These are phyloP conservation scores for Thereuonema tuberculata DNA, from an alignment of 1,140 invertebrate species.

Conservation along the genomic window DNA sequence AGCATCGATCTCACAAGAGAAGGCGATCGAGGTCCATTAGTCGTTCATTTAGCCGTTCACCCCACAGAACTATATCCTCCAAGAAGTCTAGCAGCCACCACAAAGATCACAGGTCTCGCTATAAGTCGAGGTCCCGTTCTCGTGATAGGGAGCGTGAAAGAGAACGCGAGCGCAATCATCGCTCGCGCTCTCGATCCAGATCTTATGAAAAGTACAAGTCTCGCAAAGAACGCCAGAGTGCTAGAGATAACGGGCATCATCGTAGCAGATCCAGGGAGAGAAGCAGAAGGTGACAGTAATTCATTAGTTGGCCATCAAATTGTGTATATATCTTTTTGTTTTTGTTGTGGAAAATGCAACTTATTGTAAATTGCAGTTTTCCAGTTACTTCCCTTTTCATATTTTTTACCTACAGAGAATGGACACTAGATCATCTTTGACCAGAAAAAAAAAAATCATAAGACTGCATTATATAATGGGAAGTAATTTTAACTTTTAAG, in stretches of 20 bases:
- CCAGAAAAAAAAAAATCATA: no score
- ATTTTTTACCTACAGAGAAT: no score
- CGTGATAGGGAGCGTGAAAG: background rate
- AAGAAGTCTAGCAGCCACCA: conserved; percentile 6
- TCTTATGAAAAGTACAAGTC: conserved; percentile 7
- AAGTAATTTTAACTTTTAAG: no score
- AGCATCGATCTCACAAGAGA: conserved; percentile 9
- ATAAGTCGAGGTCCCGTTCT: background rate
- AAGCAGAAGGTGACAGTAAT: background rate
- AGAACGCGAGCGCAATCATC: background rate
- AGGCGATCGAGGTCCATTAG: conserved; percentile 7
- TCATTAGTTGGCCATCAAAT: no score
- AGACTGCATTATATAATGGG: no score
- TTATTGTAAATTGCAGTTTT: no score
- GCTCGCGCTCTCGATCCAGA: conserved; percentile 3
- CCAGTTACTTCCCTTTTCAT: no score
- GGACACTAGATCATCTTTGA: no score
- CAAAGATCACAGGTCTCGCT: background rate
- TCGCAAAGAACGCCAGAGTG: background rate
- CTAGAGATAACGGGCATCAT: conserved; percentile 6
- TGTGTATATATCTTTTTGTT: no score
- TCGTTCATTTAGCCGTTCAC: conserved; percentile 1
- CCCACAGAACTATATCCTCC: background rate
- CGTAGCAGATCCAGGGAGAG: conserved; percentile 7
- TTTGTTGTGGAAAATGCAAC: no score